A percentile compares a stretch with the other conserved stretches of the same genome.
Evolutionary conservation across 1,140 invertebrate genomes (phyloP).

Genomic region (Aplysia californica): DNA sequence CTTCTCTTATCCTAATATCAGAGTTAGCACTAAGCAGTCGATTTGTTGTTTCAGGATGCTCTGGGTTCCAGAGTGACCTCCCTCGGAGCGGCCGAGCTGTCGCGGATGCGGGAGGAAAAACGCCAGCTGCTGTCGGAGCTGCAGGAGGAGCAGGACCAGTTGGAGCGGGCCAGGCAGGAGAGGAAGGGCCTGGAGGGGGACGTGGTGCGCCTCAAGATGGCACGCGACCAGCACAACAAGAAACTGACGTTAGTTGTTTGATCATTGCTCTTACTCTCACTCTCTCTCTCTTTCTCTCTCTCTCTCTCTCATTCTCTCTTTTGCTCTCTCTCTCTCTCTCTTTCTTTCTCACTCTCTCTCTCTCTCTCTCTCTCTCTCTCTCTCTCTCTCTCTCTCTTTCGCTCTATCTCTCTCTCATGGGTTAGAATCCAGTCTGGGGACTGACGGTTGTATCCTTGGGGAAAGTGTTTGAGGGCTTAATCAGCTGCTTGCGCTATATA

Average conservation of each 20-base stretch:
- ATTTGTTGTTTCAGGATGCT: conserved; percentile 40
- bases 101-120: conserved; percentile 56
- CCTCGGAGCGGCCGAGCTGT: conserved; percentile 49
- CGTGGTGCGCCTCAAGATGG: conserved; percentile 52
- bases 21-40: no score
- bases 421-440: no score
- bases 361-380: no score
- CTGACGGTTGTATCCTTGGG: no score
- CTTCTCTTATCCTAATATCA: no score
- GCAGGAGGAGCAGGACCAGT: conserved; percentile 43
- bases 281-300: not conserved
- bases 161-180: conserved; percentile 51
- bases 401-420: no score
- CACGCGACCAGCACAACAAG: conserved; percentile 44
- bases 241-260: conserved; percentile 49
- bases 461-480: no score
- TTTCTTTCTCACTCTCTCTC: no score
- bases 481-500: no score
- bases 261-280: not conserved
- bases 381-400: no score
- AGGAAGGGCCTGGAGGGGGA: conserved; percentile 50
- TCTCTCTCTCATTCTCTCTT: no score
- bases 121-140: conserved; percentile 54
- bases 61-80: conserved; percentile 37
- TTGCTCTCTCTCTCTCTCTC: no score